A percentile compares a stretch with the other conserved stretches of the same genome.
These are phyloP conservation scores for Pantherophis vulpinus DNA, from an alignment of 2,797 vertebrate genomes.

Conservation along the genomic window DNA sequence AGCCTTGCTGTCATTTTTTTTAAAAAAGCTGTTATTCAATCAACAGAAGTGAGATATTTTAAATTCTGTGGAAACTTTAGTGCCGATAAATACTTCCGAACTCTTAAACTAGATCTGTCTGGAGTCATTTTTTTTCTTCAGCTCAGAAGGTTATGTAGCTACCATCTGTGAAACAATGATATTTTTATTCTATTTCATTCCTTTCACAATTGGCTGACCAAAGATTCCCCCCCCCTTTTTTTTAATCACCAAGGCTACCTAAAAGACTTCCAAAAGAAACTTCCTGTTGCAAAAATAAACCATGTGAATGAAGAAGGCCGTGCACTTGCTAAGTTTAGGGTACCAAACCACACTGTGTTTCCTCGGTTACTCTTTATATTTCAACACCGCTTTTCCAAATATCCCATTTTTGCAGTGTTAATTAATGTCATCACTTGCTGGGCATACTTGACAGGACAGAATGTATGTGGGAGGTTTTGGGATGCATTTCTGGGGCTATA, in stretches of 20 bases:
- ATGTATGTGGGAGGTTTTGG: conserved; percentile 34
- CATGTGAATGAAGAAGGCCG: background rate
- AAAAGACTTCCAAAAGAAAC: background rate
- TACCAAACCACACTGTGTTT: background rate
- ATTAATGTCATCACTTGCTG: conserved; percentile 24
- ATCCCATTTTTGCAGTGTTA: conserved; percentile 5
- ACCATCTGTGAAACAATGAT: background rate
- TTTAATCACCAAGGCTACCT: background rate
- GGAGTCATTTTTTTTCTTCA: conserved; percentile 3
- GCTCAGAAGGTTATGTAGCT: conserved; percentile 16
- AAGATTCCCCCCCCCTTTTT: background rate
- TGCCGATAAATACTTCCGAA: background rate
- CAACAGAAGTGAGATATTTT: background rate
- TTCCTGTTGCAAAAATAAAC: background rate
- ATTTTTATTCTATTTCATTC: conserved; percentile 1
- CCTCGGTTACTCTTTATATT: conserved; percentile 17
- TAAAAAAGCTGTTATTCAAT: background rate
- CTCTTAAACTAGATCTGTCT: conserved; percentile 11
- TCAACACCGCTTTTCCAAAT: background rate
- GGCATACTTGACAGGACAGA: conserved; percentile 19
- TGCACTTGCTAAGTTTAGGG: background rate
- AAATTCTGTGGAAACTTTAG: background rate
- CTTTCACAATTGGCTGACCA: background rate
- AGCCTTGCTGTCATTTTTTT: background rate
- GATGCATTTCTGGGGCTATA: conserved; percentile 26